Percentiles rank a stretch among this genome's conserved stretches.
Evolutionary conservation across 2,113 vertebrate species (phyloP).

Genomic region (Conger conger): DNA sequence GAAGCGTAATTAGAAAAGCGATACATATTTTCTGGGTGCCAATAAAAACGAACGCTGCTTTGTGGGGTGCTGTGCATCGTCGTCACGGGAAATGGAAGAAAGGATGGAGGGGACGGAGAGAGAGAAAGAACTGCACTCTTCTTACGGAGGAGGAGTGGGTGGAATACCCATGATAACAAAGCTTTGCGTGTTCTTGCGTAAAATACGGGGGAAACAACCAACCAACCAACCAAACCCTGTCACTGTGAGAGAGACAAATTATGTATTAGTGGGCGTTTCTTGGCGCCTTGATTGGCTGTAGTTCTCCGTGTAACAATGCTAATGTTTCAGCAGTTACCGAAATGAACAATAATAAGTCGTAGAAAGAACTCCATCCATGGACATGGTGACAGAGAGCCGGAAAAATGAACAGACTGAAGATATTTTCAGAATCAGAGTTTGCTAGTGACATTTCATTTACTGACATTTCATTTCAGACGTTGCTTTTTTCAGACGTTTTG

Average conservation of each 20-base stretch:
- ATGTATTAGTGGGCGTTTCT: not conserved
- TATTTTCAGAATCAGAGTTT: too few relatives aligned
- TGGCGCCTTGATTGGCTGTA: not conserved
- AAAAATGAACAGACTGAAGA: too few relatives aligned
- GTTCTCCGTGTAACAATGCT: too few relatives aligned
- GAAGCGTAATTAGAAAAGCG: conserved; percentile 79
- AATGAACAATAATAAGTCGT: too few relatives aligned
- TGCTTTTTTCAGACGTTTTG: too few relatives aligned
- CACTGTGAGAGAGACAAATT: not conserved
- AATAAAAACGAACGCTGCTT: conserved; percentile 28
- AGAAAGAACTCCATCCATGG: too few relatives aligned
- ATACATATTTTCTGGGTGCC: conserved; percentile 49
- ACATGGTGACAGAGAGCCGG: too few relatives aligned
- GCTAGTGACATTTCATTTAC: too few relatives aligned
- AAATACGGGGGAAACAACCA: not conserved
- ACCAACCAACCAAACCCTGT: not conserved
- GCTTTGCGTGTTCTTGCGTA: not conserved
- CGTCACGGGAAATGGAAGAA: not conserved
- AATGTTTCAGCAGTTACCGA: too few relatives aligned
- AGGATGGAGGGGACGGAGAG: not conserved
- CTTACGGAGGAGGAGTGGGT: not conserved
- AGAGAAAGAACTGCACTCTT: not conserved
- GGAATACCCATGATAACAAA: not conserved
- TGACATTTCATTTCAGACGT: too few relatives aligned
- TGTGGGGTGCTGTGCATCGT: conserved; percentile 7